These are phyloP conservation scores for Falco cherrug DNA, from an alignment of 2,797 vertebrate genomes.

Conservation along the genomic window DNA sequence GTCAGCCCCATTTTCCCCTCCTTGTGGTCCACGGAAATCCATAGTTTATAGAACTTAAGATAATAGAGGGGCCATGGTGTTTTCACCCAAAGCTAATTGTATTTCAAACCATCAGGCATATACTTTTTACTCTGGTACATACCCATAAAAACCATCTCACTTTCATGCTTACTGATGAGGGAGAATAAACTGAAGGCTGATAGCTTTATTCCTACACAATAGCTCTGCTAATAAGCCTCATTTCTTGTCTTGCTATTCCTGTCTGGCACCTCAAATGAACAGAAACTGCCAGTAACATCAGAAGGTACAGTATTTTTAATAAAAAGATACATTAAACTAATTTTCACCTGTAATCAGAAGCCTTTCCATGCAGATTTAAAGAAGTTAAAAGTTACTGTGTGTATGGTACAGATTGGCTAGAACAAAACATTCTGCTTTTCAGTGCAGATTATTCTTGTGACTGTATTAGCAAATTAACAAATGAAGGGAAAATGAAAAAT, in stretches of 20 bases:
- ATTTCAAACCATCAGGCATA: neutral
- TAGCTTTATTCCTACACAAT: neutral
- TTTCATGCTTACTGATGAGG: neutral
- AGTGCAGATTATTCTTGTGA: neutral
- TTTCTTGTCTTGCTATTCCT: conserved; percentile 6
- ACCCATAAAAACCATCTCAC: neutral
- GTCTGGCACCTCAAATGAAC: neutral
- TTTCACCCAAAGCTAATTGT: neutral
- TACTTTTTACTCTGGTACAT: neutral
- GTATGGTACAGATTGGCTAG: neutral
- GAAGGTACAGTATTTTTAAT: neutral
- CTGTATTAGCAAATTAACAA: neutral
- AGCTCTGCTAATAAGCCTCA: neutral
- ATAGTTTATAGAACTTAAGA: neutral
- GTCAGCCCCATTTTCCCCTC: neutral
- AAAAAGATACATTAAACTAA: neutral
- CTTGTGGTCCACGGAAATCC: neutral
- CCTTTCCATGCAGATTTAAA: neutral
- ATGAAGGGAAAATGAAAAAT: neutral
- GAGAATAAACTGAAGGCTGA: neutral
- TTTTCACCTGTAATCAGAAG: neutral
- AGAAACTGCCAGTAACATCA: conserved; percentile 5
- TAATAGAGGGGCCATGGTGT: neutral
- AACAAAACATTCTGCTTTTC: neutral
- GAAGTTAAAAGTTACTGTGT: neutral